phyloP scores from a whole-genome alignment of 2,113 vertebrate genomes.

The Chinchilla lanigera region DNA sequence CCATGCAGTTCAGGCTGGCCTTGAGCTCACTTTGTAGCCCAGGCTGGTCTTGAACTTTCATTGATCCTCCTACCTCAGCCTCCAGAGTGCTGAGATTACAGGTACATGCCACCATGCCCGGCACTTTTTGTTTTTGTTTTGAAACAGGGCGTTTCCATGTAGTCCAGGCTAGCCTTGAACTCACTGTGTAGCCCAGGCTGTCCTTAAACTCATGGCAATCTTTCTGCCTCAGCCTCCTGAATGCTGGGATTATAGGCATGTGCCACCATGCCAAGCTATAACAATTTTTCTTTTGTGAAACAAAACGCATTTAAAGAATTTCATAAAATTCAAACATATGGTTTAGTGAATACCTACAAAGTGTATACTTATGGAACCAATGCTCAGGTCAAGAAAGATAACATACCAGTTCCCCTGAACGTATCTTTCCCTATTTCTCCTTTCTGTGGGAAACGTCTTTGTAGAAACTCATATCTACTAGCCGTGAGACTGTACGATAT shows the following conservation, averaged over 20 bases:
- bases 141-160: not conserved
- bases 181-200: not conserved
- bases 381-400: not conserved
- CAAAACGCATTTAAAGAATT: not conserved
- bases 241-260: not conserved
- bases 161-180: too few species aligned
- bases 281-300: not conserved
- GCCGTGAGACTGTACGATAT: not conserved
- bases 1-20: not conserved
- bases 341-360: not conserved
- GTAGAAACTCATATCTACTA: not conserved
- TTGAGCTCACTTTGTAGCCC: not conserved
- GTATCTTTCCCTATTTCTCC: not conserved
- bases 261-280: not conserved
- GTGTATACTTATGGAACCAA: not conserved
- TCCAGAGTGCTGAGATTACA: not conserved
- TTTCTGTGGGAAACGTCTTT: not conserved
- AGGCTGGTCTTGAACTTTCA: not conserved
- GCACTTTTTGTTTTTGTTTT: not conserved
- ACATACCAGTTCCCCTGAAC: not conserved
- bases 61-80: not conserved
- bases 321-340: not conserved
- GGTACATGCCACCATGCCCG: too few species aligned
- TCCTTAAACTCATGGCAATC: not conserved
- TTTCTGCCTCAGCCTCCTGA: not conserved